Evolutionary conservation across 2,888 invertebrate species (phyloP).

Genomic region (Anaspis maculata): DNA sequence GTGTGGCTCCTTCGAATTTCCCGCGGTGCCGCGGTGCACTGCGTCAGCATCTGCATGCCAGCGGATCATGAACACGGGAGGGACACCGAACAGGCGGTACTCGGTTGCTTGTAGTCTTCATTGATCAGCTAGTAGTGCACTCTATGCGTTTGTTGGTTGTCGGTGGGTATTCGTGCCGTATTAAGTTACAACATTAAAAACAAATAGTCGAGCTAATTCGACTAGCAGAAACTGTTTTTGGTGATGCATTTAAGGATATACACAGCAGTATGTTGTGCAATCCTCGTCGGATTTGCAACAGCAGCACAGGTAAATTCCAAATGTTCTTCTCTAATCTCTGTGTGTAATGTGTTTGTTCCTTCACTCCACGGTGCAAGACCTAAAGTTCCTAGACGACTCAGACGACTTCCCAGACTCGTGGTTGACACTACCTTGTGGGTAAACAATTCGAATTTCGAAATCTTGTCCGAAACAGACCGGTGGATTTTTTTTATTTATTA

Average conservation of each 20-base stretch:
- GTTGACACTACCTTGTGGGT: no score
- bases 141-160: slow-evolving; percentile 36
- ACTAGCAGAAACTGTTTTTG: slow-evolving; percentile 41
- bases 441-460: no score
- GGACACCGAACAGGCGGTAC: no score
- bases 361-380: not conserved
- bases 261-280: slow-evolving; percentile 62
- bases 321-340: slow-evolving; percentile 20
- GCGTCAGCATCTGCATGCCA: no score
- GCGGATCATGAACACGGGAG: no score
- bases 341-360: slow-evolving; percentile 1
- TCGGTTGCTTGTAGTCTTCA: slow-evolving; percentile 17
- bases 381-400: no score
- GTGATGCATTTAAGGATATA: slow-evolving; percentile 74
- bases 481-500: no score
- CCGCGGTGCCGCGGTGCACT: no score
- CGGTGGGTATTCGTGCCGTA: slow-evolving; percentile 38
- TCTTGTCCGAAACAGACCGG: no score
- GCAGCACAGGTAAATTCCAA: slow-evolving; percentile 62
- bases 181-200: slow-evolving; percentile 33
- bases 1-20: no score
- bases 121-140: slow-evolving; percentile 37
- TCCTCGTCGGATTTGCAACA: slow-evolving; percentile 65
- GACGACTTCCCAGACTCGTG: no score
- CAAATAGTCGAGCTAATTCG: slow-evolving; percentile 31